Evolutionary conservation across 2,888 invertebrate species (phyloP), one percentile per base, ranked within the genome.

Genomic region (Iselma pallidipennis): DNA sequence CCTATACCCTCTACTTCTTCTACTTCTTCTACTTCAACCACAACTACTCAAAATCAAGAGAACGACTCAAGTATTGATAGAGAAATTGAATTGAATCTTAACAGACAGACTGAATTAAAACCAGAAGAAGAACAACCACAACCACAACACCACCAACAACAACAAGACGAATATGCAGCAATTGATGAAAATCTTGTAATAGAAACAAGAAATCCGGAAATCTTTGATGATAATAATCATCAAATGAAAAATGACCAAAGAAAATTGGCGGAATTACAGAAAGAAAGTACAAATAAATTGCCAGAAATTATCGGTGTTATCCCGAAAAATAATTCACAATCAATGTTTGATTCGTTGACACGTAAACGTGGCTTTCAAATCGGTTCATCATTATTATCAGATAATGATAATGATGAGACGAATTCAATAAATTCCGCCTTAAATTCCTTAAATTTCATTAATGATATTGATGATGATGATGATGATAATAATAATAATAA

Each of bases 231-330:
- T 16, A 6, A 28, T n/a, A 26, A 10, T 14, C 5, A 25, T 12
- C 42, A 37, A 14, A 25, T 49, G 25, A 23, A 9, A 9, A 50
- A 16, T 16, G 29, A 50, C 1, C 21, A n/a, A 10, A 26, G 6
- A 21, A 23, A 58, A 14, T 16, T 49, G 21, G 9, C 45, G 3
- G 21, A 62, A 29, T 31, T 62, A 14, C 59, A 57, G 26, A 63
- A 56, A 25, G 7, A 31, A 23, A 48, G 14, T 10, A 31, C 52
- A 12, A 31, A 5, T 29, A 69, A 74, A 55, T 70, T 73, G 28
- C 77, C 77, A 5, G 73, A 74, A 71, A 59, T 78, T n/a, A 72
- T 78, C 3, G 77, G 69, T 5, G 65, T 76, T 14, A 74, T 76
- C 31, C 74, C 75, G 1, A 77, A 77, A 67, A 63, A 62, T 9